Base-by-base conservation (phyloP, 35 echinoderm and acorn worm genomes). In the Heliocidaris tuberculata region DNA sequence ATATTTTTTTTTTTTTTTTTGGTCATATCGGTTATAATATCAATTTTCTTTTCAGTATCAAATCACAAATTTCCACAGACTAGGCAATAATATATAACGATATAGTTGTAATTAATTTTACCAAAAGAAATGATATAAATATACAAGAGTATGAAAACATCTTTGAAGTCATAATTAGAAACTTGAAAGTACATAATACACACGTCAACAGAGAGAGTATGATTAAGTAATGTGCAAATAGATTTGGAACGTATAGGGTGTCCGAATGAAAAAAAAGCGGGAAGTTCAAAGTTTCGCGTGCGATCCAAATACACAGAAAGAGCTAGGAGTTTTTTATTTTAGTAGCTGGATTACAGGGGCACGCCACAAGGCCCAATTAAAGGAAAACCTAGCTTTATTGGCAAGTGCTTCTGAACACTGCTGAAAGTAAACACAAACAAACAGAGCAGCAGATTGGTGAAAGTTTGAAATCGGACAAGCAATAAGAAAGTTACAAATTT, bases 141-240 rank as follows among this genome's bases (percentile, higher is more conserved):
- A 78, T 78, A 78, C 65, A 78, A 78, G 65, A 21, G 27, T 78
- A 78, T 78, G 65, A 78, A 78, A 78, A 78, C 65, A 78, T 78
- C 65, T 78, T 24, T 78, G 65, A 78, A 78, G 15, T 78, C 15
- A 42, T 42, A 42, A 42, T 42, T 3, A 42, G 35, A 15, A 56
- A 56, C 52, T 78, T 78, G 65, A 78, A 78, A 78, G 65, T 78
- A 78, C 65, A n/a, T 78, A 70, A 78, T 78, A 78, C 65, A 78
- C 65, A 78, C 65, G 65, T 78, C 65, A 78, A 78, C 27, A 7
- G 7, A 78, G 65, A 78, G 7, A 78, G 65, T 78, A 78, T 27
- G 27, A n/a, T 70, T n/a, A 78, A 19, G 19, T 8, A 19, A 78
- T 19, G 17, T 78, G 27, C 17, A n/a, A 7, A 27, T 24, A n/a